phyloP scores from a whole-genome alignment of 1,140 invertebrate species.

The Anagrus nilaparvatae region DNA sequence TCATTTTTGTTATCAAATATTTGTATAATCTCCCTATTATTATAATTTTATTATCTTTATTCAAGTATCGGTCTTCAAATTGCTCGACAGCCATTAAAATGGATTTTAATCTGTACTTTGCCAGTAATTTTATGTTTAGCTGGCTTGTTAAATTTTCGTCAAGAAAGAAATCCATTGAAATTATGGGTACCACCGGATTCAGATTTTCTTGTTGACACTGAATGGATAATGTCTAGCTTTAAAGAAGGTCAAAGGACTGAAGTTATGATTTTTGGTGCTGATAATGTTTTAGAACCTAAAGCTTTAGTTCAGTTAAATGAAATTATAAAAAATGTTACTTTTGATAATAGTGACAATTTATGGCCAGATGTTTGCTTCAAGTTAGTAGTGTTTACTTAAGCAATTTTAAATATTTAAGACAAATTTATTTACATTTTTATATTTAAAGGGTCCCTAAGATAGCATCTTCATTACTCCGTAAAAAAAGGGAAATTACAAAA shows the following conservation, averaged over 20 bases:
- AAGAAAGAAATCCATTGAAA: constrained; percentile 57
- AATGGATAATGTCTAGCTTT: constrained; percentile 62
- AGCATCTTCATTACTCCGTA: not conserved
- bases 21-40: too few species aligned
- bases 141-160: constrained; percentile 32
- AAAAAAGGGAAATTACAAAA: too few species aligned
- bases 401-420: not conserved
- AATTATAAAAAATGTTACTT: constrained; percentile 30
- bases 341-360: too few species aligned
- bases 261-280: constrained; percentile 49
- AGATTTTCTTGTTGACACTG: constrained; percentile 55
- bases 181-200: constrained; percentile 61
- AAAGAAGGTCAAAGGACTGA: constrained; percentile 52
- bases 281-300: constrained; percentile 54
- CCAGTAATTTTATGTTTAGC: constrained; percentile 32
- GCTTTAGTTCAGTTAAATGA: constrained; percentile 38
- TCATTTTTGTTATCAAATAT: too few species aligned
- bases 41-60: not conserved
- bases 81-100: constrained; percentile 28
- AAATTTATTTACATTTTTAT: constrained; percentile 6
- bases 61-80: constrained; percentile 32
- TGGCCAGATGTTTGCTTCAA: constrained; percentile 57
- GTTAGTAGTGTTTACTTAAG: constrained; percentile 33
- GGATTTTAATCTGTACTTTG: constrained; percentile 30
- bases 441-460: not conserved